Percentiles rank a stretch among this genome's conserved stretches.
These are phyloP conservation scores for Buceros bicornis DNA, from an alignment of 2,797 vertebrate species.

Conservation along the genomic window DNA sequence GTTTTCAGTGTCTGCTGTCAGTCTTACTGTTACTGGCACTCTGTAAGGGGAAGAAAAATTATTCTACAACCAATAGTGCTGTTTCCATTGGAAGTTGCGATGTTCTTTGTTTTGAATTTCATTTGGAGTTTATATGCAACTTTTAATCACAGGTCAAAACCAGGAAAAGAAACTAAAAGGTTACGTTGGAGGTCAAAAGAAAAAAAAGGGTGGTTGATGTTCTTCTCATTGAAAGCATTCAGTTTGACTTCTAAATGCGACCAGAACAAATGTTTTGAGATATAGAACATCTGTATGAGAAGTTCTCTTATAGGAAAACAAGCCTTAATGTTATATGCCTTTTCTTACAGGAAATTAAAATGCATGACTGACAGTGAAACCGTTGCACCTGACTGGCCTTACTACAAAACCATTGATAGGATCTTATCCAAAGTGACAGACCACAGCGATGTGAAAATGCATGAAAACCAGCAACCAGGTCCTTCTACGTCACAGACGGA, in stretches of 20 bases:
- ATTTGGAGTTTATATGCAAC: not conserved
- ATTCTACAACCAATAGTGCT: not conserved
- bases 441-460: conserved; percentile 85
- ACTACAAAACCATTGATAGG: conserved; percentile 94
- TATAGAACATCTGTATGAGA: not conserved
- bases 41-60: not conserved
- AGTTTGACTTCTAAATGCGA: not conserved
- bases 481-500: conserved; percentile 91
- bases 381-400: conserved; percentile 93
- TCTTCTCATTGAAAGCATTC: not conserved
- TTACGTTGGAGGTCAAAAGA: not conserved
- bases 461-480: conserved; percentile 87
- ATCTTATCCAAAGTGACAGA: conserved; percentile 94
- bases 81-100: not conserved
- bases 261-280: not conserved
- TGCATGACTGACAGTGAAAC: conserved; percentile 86
- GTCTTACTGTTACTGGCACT: not conserved
- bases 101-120: not conserved
- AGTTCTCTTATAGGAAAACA: not conserved
- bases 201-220: not conserved
- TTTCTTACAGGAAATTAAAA: conserved; percentile 92
- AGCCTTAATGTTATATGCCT: conserved; percentile 67
- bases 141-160: not conserved
- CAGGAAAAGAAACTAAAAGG: not conserved
- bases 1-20: not conserved